Evolutionary conservation across 1,140 invertebrate genomes (phyloP).

Genomic region (Heliconius melpomene): DNA sequence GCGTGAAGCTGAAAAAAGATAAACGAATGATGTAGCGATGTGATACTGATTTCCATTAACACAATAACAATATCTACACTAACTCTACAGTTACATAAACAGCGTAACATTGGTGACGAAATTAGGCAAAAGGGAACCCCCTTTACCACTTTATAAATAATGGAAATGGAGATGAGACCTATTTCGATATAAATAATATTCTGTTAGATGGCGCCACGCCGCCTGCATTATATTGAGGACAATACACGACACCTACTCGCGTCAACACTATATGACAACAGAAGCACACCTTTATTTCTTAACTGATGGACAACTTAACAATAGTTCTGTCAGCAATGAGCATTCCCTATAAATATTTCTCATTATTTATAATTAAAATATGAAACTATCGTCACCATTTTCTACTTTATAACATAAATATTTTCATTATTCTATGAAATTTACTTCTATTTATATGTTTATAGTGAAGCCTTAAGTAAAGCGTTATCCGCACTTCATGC

Average conservation of each 20-base stretch:
- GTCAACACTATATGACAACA: slow-evolving; percentile 49
- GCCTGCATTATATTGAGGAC: slow-evolving; percentile 49
- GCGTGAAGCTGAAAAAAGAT: too few species aligned
- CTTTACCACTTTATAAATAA: neutral
- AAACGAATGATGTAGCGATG: neutral
- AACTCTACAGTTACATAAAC: neutral
- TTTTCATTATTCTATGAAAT: neutral
- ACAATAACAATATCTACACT: neutral
- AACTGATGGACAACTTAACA: slow-evolving; percentile 59
- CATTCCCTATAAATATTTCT: slow-evolving; percentile 46
- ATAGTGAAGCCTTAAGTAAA: slow-evolving; percentile 80
- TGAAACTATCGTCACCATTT: slow-evolving; percentile 24
- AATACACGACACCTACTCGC: slow-evolving; percentile 48
- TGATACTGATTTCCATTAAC: too few species aligned
- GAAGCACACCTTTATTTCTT: slow-evolving; percentile 60
- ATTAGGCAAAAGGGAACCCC: neutral
- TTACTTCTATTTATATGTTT: slow-evolving; percentile 37
- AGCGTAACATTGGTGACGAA: neutral
- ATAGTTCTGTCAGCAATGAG: slow-evolving; percentile 44
- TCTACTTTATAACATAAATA: neutral
- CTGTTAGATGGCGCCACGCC: slow-evolving; percentile 39
- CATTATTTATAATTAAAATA: slow-evolving; percentile 54
- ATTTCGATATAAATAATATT: slow-evolving; percentile 53
- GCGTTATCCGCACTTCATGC: slow-evolving; percentile 89
- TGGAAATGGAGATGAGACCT: slow-evolving; percentile 32